phyloP scores from a whole-genome alignment of 2,797 vertebrate species.

The Acanthis flammea region DNA sequence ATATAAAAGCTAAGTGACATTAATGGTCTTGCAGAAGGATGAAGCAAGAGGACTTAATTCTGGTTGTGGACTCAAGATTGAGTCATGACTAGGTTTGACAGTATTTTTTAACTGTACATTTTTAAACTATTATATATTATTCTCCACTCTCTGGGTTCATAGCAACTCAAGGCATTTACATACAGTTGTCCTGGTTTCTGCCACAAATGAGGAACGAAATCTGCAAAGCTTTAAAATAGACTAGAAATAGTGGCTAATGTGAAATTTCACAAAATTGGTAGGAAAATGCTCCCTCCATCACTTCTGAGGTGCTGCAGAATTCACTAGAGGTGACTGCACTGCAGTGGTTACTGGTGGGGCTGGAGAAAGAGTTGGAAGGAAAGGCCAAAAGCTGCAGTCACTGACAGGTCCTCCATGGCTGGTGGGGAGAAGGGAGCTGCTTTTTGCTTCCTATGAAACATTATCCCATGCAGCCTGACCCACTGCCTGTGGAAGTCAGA shows the following conservation, averaged over 20 bases:
- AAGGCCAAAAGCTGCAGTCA: neutral
- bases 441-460: neutral
- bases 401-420: neutral
- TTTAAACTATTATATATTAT: conserved; percentile 40
- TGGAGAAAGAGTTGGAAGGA: neutral
- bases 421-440: neutral
- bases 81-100: conserved; percentile 29
- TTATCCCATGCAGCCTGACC: neutral
- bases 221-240: conserved; percentile 50
- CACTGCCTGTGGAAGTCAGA: neutral
- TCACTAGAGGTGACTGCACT: neutral
- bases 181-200: conserved; percentile 65
- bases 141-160: conserved; percentile 20
- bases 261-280: neutral
- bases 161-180: conserved; percentile 57
- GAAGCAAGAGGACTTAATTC: conserved; percentile 1
- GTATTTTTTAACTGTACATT: conserved; percentile 15
- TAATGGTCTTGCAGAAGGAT: neutral
- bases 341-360: neutral
- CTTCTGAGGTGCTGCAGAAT: neutral
- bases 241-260: conserved; percentile 18
- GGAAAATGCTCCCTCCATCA: neutral
- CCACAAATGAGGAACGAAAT: conserved; percentile 36
- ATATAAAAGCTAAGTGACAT: neutral
- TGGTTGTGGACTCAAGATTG: neutral